Conservation (phyloP, 2,888 invertebrate genomes). For the Matsumyia berberina region DNA sequence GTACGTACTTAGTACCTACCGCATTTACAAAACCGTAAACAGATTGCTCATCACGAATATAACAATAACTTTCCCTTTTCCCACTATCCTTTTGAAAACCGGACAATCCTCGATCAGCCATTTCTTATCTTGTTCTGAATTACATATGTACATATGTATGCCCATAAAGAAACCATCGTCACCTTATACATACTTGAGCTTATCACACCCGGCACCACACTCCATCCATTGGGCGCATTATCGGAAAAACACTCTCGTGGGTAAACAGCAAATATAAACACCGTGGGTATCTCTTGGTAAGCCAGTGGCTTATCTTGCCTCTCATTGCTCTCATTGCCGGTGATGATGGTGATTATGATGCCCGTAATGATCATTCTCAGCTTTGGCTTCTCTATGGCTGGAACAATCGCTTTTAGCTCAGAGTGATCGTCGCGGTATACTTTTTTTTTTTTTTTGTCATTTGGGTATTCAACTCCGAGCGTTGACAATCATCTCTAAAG, state of each 20-base stretch:
- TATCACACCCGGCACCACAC: constrained; percentile 49
- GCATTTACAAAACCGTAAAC: not conserved
- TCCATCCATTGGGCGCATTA: constrained; percentile 31
- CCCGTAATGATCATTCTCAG: constrained; percentile 19
- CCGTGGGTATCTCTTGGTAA: constrained; percentile 38
- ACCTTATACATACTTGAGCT: constrained; percentile 21
- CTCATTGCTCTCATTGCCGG: constrained; percentile 16
- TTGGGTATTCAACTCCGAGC: too few relatives aligned
- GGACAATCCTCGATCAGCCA: not conserved
- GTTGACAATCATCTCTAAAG: constrained; percentile 50
- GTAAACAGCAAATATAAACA: constrained; percentile 61
- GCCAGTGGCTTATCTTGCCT: constrained; percentile 35
- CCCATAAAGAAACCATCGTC: constrained; percentile 26
- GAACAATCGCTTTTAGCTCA: constrained; percentile 13
- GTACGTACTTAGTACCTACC: not conserved
- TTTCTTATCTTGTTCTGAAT: constrained; percentile 40
- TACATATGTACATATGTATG: constrained; percentile 3
- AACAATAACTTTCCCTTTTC: too few relatives aligned
- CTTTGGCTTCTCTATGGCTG: constrained; percentile 25
- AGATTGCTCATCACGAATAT: not conserved
- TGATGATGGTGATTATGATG: constrained; percentile 21
- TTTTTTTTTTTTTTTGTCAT: constrained; percentile 33
- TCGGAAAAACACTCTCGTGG: constrained; percentile 51
- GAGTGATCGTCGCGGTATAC: constrained; percentile 33
- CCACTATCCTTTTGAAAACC: too few relatives aligned